Evolutionary conservation across 2,888 invertebrate species (phyloP).

Genomic region (Pterostichus madidus): DNA sequence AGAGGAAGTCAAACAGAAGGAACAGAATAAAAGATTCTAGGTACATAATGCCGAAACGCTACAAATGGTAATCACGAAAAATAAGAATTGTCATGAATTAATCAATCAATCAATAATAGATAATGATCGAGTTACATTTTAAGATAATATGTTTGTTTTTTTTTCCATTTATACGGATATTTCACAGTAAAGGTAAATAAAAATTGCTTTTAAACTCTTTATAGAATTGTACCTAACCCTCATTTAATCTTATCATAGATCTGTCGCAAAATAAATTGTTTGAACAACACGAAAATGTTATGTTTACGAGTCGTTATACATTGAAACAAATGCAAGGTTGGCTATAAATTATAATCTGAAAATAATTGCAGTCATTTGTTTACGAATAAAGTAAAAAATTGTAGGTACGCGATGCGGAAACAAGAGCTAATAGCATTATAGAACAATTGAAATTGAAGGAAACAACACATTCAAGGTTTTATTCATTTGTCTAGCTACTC

Average conservation of each 20-base stretch:
- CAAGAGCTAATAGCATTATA: conserved; percentile 34
- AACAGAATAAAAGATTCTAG: too few relatives aligned
- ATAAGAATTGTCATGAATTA: too few relatives aligned
- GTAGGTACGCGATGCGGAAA: conserved; percentile 5
- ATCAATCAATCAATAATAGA: too few relatives aligned
- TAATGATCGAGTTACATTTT: too few relatives aligned
- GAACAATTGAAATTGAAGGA: conserved; percentile 40
- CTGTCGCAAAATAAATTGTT: conserved; percentile 1
- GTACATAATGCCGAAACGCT: too few relatives aligned
- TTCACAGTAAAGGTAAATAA: too few relatives aligned
- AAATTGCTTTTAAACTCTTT: not conserved
- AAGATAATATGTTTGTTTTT: too few relatives aligned
- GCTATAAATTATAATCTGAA: conserved; percentile 23
- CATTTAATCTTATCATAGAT: conserved; percentile 1
- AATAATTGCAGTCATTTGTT: conserved; percentile 52
- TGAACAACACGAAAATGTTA: not conserved
- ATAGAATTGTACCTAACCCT: conserved; percentile 1
- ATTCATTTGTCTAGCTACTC: conserved; percentile 27
- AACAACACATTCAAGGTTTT: conserved; percentile 36
- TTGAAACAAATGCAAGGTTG: conserved; percentile 49
- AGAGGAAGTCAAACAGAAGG: too few relatives aligned
- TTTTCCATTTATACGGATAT: too few relatives aligned
- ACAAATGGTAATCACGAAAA: too few relatives aligned
- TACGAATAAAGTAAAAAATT: conserved; percentile 15
- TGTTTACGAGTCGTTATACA: not conserved